phyloP scores from a whole-genome alignment of 2,113 vertebrate genomes.

The Otus sunia region DNA sequence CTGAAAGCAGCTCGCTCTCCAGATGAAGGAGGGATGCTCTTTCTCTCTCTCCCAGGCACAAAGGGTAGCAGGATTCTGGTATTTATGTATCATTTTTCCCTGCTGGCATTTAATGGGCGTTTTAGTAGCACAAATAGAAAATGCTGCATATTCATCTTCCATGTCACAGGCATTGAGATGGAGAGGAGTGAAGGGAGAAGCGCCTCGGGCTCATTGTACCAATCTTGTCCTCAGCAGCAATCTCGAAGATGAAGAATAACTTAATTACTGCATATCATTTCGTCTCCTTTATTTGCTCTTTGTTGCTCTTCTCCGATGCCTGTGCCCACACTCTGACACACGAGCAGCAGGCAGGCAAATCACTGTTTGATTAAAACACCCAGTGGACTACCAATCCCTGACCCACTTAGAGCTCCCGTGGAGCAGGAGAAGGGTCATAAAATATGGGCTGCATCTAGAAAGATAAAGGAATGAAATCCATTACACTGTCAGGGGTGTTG shows the following conservation, averaged over 20 bases:
- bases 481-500: background rate
- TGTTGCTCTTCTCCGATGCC: background rate
- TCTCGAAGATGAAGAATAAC: constrained; percentile 43
- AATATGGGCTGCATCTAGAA: background rate
- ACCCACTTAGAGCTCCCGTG: accelerated
- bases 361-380: background rate
- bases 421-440: background rate
- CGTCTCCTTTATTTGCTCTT: background rate
- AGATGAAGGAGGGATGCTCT: background rate
- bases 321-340: background rate
- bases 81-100: background rate
- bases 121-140: constrained; percentile 58
- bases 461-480: background rate
- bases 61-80: background rate
- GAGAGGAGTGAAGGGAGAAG: constrained; percentile 41
- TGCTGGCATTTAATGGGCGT: constrained; percentile 47
- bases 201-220: background rate
- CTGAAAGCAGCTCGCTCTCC: background rate
- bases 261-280: constrained; percentile 41
- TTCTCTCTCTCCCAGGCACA: background rate
- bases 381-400: background rate
- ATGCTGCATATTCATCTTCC: constrained; percentile 41
- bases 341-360: background rate
- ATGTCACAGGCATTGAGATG: constrained; percentile 15
- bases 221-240: constrained; percentile 2